phyloP scores from a whole-genome alignment of 2,113 vertebrate species.

The Albula goreensis region DNA sequence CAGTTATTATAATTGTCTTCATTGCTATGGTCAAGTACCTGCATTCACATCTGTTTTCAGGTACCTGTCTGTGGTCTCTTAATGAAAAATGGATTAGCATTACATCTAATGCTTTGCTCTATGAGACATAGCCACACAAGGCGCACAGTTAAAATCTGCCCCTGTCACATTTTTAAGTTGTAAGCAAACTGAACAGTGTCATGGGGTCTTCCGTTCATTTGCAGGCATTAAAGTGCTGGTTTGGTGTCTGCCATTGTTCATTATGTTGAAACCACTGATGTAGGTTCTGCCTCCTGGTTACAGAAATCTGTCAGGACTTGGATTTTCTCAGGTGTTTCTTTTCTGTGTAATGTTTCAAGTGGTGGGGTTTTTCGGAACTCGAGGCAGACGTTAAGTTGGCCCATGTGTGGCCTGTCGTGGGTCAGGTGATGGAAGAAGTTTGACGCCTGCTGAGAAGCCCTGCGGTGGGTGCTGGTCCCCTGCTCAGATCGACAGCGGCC shows the following conservation, averaged over 20 bases:
- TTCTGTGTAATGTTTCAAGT: slow-evolving; percentile 2
- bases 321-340: slow-evolving; percentile 6
- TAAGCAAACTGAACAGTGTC: slow-evolving; percentile 11
- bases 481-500: neutral
- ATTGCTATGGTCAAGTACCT: neutral
- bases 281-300: slow-evolving; percentile 16
- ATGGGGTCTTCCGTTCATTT: slow-evolving; percentile 12
- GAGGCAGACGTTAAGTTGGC: slow-evolving; percentile 9
- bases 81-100: neutral
- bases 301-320: slow-evolving; percentile 22
- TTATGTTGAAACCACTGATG: slow-evolving; percentile 15
- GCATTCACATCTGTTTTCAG: neutral
- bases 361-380: slow-evolving; percentile 13
- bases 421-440: neutral
- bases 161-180: slow-evolving; percentile 5
- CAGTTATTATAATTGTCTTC: too few relatives aligned
- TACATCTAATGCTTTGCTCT: neutral
- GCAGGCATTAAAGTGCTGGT: slow-evolving; percentile 15
- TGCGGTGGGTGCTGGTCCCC: neutral
- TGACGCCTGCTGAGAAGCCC: neutral
- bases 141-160: neutral
- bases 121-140: neutral
- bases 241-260: slow-evolving; percentile 29
- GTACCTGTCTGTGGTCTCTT: neutral
- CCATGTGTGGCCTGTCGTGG: neutral